phyloP scores from a whole-genome alignment of 2,113 vertebrate species.

The Toxostoma redivivum region DNA sequence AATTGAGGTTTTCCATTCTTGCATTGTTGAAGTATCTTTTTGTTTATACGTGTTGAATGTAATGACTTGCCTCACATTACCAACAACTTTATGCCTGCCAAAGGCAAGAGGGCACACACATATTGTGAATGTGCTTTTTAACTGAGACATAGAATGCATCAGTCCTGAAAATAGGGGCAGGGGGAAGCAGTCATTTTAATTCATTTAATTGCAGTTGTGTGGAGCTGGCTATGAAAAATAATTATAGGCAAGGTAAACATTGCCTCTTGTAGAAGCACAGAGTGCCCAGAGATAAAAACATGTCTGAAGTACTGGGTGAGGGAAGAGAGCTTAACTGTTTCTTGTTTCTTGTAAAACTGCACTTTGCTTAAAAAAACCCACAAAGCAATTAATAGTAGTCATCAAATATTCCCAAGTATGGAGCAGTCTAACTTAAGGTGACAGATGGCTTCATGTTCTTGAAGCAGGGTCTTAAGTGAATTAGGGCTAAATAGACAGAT shows the following conservation, averaged over 20 bases:
- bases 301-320: neutral
- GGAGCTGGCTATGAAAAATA: neutral
- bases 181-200: neutral
- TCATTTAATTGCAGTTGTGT: neutral
- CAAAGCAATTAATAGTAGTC: neutral
- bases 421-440: neutral
- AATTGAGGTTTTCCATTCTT: neutral
- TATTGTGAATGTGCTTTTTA: neutral
- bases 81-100: neutral
- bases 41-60: neutral
- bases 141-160: neutral
- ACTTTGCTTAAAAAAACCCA: neutral
- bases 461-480: neutral
- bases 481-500: neutral
- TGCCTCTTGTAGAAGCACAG: neutral
- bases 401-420: neutral
- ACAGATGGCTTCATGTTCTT: neutral
- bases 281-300: neutral
- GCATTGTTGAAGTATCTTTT: neutral
- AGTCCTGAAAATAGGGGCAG: neutral
- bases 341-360: neutral
- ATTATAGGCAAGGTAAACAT: neutral
- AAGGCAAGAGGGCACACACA: neutral
- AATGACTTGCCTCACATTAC: neutral
- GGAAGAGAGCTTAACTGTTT: neutral